These are phyloP conservation scores for Ashinkailepas kermadecensis DNA, from an alignment of 2,888 invertebrate species.

Conservation along the genomic window DNA sequence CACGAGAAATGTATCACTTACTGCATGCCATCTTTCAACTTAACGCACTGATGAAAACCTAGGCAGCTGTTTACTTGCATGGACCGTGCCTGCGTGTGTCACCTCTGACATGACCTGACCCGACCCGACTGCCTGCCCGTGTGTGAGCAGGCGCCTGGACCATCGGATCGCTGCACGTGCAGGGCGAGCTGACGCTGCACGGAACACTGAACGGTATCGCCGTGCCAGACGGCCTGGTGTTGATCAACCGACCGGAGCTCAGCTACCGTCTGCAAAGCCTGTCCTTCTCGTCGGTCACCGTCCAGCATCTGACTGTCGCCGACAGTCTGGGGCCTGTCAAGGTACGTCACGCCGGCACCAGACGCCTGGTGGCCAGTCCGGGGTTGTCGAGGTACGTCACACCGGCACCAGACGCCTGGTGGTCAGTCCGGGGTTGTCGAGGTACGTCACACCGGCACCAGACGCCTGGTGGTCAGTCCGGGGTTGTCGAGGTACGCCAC, in stretches of 20 bases:
- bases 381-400: no score
- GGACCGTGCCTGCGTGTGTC: no score
- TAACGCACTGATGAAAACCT: no score
- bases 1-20: no score
- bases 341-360: neutral
- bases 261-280: neutral
- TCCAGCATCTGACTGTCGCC: neutral
- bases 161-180: neutral
- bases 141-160: slow-evolving; percentile 1
- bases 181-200: neutral
- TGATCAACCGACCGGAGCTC: neutral
- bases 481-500: no score
- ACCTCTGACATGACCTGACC: neutral
- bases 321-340: neutral
- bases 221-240: neutral
- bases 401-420: no score
- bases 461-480: no score
- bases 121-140: neutral
- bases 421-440: no score
- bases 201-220: neutral
- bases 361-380: no score
- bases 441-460: no score
- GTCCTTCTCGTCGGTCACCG: neutral
- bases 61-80: no score
- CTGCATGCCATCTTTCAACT: no score